Evolutionary conservation across 2,888 invertebrate species (phyloP).

Genomic region (Tethea ocularis): DNA sequence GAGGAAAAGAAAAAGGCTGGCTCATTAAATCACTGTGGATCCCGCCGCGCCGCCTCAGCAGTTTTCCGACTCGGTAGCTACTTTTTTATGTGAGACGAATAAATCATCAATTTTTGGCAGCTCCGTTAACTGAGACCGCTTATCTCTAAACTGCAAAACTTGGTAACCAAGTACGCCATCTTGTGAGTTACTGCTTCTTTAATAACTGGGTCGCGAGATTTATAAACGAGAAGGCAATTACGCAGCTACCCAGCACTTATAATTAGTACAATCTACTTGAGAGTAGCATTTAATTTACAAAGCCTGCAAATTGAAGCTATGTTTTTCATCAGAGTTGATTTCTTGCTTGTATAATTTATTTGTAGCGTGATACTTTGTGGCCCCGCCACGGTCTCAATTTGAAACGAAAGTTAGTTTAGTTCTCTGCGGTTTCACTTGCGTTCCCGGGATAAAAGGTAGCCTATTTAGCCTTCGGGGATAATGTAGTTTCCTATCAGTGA

Average conservation of each 20-base stretch:
- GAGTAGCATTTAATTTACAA: background rate
- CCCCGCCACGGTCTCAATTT: no score
- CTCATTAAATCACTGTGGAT: background rate
- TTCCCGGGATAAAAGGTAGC: no score
- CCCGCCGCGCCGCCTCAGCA: background rate
- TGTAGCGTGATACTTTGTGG: no score
- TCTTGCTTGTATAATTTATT: background rate
- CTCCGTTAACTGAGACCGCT: background rate
- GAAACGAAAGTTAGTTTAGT: no score
- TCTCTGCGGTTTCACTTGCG: no score
- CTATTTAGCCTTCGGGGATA: no score
- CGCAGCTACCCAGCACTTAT: background rate
- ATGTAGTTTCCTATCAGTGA: no score
- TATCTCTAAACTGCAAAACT: conserved; percentile 1
- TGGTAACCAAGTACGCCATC: conserved; percentile 1
- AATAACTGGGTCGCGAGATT: background rate
- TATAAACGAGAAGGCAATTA: conserved; percentile 1
- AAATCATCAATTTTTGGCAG: background rate
- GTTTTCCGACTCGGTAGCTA: background rate
- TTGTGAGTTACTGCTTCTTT: conserved; percentile 2
- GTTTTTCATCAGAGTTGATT: background rate
- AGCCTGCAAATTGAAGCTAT: background rate
- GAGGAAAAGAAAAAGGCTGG: background rate
- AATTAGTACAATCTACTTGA: background rate
- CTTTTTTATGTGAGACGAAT: background rate